A percentile compares a stretch with the other conserved stretches of the same genome.
These are phyloP conservation scores for Loriculus beryllinus DNA, from an alignment of 2,797 vertebrate genomes.

Conservation along the genomic window DNA sequence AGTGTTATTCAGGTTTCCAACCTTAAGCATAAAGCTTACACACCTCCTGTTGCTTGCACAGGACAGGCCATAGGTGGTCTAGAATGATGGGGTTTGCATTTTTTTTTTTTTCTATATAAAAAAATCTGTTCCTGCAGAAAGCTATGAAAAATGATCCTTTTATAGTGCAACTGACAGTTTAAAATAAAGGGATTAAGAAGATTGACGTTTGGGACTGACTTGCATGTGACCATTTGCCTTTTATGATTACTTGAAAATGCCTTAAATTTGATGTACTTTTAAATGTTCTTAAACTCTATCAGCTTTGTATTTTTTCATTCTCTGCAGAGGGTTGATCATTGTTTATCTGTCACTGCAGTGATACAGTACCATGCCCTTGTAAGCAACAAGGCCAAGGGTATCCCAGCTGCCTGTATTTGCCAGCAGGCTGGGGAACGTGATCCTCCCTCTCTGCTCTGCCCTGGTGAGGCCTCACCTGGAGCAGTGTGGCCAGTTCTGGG, in stretches of 20 bases:
- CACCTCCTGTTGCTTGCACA: background rate
- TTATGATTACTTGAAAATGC: background rate
- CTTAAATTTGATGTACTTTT: background rate
- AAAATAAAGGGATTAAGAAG: background rate
- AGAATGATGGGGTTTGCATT: background rate
- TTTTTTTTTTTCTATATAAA: background rate
- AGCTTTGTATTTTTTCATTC: background rate
- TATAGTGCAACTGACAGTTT: background rate
- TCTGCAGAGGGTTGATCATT: background rate
- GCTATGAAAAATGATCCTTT: background rate
- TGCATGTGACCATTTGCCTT: background rate
- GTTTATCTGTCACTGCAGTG: background rate
- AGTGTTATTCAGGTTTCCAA: background rate
- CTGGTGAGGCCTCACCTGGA: background rate
- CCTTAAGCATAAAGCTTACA: background rate
- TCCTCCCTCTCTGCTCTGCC: background rate
- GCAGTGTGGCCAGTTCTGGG: background rate
- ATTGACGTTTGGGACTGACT: background rate
- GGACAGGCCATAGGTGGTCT: background rate
- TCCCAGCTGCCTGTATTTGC: background rate
- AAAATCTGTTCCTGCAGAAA: background rate
- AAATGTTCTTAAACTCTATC: background rate
- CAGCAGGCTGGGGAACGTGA: background rate
- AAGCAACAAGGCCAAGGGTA: background rate
- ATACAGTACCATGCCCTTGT: background rate